A percentile compares a stretch with the other conserved stretches of the same genome.
phyloP scores from a whole-genome alignment of 2,113 vertebrate genomes.

The Phrynocephalus versicolor region DNA sequence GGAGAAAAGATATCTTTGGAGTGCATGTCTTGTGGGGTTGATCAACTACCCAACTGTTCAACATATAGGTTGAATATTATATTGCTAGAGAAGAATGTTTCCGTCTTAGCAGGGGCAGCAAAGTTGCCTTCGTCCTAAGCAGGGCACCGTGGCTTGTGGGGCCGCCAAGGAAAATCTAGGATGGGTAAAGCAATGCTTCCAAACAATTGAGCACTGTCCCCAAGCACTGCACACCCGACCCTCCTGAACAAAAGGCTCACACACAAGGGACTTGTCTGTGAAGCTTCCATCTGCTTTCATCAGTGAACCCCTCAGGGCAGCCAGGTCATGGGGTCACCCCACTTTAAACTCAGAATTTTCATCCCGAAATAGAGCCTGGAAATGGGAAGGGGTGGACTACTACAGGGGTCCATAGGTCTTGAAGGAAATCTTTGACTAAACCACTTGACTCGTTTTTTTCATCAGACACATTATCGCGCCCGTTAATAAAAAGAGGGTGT shows the following conservation, averaged over 20 bases:
- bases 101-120: conserved; percentile 44
- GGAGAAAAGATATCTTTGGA: conserved; percentile 36
- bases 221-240: conserved; percentile 63
- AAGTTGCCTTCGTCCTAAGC: conserved; percentile 65
- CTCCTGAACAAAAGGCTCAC: conserved; percentile 69
- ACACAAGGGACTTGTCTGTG: conserved; percentile 72
- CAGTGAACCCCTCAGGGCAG: conserved; percentile 71
- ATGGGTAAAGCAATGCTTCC: conserved; percentile 60
- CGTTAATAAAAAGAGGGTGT: conserved; percentile 64
- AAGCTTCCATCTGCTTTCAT: conserved; percentile 75
- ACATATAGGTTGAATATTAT: conserved; percentile 52
- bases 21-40: conserved; percentile 4
- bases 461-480: conserved; percentile 61
- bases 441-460: conserved; percentile 53
- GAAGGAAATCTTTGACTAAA: conserved; percentile 68
- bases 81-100: conserved; percentile 34
- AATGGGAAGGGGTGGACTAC: conserved; percentile 62
- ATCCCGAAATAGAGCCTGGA: conserved; percentile 70
- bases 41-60: conserved; percentile 21
- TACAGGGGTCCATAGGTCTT: conserved; percentile 64
- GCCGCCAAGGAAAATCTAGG: conserved; percentile 59
- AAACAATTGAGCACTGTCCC: conserved; percentile 78
- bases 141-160: conserved; percentile 60
- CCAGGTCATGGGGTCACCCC: conserved; percentile 74
- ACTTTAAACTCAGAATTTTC: conserved; percentile 65